phyloP scores from a whole-genome alignment of 2,888 invertebrate genomes.

The Diplazon laetatorius region DNA sequence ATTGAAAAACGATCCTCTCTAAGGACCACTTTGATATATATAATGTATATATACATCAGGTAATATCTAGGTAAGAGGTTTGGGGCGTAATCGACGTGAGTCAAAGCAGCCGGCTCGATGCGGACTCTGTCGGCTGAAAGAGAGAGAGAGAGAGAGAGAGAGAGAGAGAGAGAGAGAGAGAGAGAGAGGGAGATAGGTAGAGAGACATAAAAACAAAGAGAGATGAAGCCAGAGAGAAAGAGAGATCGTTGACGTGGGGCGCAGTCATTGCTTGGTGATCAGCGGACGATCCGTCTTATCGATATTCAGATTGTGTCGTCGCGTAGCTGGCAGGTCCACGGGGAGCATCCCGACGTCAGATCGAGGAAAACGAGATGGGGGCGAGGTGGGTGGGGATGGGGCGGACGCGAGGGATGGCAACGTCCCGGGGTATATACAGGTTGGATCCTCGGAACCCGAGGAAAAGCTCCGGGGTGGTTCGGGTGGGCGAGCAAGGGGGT shows the following conservation, averaged over 20 bases:
- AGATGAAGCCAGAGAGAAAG: slow-evolving; percentile 49
- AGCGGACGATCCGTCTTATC: slow-evolving; percentile 78
- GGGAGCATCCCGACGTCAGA: slow-evolving; percentile 57
- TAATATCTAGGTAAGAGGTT: slow-evolving; percentile 28
- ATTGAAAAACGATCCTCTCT: no score
- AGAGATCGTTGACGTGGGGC: slow-evolving; percentile 64
- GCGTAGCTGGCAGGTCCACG: slow-evolving; percentile 65
- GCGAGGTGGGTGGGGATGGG: slow-evolving; percentile 76
- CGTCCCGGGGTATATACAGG: slow-evolving; percentile 19
- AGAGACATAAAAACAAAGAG: neutral
- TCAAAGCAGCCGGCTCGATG: slow-evolving; percentile 34
- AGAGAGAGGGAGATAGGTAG: neutral
- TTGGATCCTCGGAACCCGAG: slow-evolving; percentile 36
- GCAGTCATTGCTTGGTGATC: slow-evolving; percentile 78
- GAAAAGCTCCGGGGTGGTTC: slow-evolving; percentile 41
- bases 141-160: neutral
- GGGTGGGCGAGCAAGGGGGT: slow-evolving; percentile 60
- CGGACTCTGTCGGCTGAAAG: neutral
- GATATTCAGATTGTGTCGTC: slow-evolving; percentile 75
- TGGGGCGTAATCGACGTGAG: slow-evolving; percentile 47
- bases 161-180: neutral
- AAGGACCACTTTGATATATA: no score
- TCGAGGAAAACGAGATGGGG: slow-evolving; percentile 74
- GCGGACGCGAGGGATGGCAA: slow-evolving; percentile 36
- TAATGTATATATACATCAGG: neutral